These are phyloP conservation scores for Austrolebias charrua DNA, from an alignment of 2,797 vertebrate genomes.

Conservation along the genomic window DNA sequence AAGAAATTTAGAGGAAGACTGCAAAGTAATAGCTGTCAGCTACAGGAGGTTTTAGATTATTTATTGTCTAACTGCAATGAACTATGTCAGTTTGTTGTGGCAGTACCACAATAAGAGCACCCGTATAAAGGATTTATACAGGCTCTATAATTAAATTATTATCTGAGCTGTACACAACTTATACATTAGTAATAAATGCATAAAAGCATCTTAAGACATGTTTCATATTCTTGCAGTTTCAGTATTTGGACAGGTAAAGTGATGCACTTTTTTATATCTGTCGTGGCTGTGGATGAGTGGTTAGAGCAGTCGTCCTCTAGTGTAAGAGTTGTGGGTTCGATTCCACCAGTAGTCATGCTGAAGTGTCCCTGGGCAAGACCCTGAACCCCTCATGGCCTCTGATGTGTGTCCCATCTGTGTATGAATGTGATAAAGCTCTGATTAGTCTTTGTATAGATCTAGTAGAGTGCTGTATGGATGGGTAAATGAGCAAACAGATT, in stretches of 20 bases:
- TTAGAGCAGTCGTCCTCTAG: too few species aligned
- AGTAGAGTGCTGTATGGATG: too few species aligned
- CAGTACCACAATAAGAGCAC: neutral
- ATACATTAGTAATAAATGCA: neutral
- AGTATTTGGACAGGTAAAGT: neutral
- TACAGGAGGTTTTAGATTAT: neutral
- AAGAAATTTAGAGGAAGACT: neutral
- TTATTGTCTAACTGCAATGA: neutral
- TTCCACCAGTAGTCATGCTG: too few species aligned
- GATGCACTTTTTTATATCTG: neutral
- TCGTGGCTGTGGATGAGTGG: too few species aligned
- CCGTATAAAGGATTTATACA: neutral
- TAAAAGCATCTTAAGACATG: neutral
- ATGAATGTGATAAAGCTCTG: too few species aligned
- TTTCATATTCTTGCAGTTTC: neutral
- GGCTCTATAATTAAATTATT: neutral
- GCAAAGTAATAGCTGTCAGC: neutral
- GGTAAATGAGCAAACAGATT: too few species aligned
- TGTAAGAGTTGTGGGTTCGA: too few species aligned
- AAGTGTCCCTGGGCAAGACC: too few species aligned
- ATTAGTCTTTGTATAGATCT: too few species aligned
- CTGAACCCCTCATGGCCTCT: too few species aligned
- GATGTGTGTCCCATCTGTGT: too few species aligned
- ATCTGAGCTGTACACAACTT: neutral
- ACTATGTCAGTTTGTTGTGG: neutral